Evolutionary conservation across 2,797 vertebrate genomes (phyloP).

Genomic region (Gallinago nigripennis): DNA sequence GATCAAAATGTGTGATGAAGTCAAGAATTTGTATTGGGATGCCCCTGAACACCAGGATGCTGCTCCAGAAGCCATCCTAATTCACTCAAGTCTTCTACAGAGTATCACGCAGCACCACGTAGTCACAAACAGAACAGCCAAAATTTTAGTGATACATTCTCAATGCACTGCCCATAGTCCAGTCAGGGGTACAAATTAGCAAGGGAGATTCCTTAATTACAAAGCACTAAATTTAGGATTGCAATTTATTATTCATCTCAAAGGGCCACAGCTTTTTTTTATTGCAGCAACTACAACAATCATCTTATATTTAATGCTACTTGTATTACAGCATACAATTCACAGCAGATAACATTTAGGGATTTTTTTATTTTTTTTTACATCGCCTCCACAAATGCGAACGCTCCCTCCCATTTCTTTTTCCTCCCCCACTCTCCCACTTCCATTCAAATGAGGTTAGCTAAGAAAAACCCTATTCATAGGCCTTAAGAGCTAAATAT

Average conservation of each 20-base stretch:
- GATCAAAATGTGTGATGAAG: not conserved
- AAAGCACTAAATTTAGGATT: not conserved
- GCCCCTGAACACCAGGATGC: not conserved
- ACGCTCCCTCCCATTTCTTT: not conserved
- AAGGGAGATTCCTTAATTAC: constrained; percentile 18
- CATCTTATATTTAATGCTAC: not conserved
- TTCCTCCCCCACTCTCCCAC: not conserved
- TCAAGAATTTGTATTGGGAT: not conserved
- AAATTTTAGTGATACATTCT: not conserved
- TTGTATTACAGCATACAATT: not conserved
- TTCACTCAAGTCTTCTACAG: not conserved
- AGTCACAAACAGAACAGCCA: not conserved
- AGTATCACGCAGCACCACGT: not conserved
- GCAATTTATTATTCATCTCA: not conserved
- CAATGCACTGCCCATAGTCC: not conserved
- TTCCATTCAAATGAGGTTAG: not conserved
- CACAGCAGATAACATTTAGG: not conserved
- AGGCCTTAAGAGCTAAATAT: not conserved
- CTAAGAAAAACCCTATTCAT: not conserved
- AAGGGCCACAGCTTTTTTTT: not conserved
- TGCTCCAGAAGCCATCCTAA: not conserved
- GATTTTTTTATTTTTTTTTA: not conserved
- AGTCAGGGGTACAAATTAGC: not conserved
- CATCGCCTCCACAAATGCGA: not conserved
- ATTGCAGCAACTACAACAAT: constrained; percentile 1